Base-by-base conservation (phyloP, 1,140 invertebrate genomes). In the Brachionus plicatilis region DNA sequence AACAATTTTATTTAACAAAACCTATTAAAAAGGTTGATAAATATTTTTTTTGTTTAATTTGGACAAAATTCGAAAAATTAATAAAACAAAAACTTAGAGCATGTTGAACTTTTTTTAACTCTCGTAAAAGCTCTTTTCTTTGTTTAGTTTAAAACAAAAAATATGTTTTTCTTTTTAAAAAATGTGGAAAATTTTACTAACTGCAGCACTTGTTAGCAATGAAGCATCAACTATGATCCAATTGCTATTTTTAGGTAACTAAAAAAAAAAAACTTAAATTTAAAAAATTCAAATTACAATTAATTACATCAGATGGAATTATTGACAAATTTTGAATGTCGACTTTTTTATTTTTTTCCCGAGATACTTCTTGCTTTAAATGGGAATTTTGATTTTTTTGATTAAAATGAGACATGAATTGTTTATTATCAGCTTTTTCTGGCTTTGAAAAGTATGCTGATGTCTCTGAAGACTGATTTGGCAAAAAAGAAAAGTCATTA, bases 201-300 rank as follows among this genome's bases (percentile, higher is more conserved):
- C 79, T 4, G 79, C 79, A 29, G 79, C 79, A 45, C 29, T 45
- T 0, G 79, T 68, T 6, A 82, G 33, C 24, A 68, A 65, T 12
- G 9, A 33, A 24, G 53, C 79, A 24, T 82, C 79, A 9, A 82
- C 27, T 1, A 82, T 20, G n/a, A 82, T 45, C 79, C 79, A 82
- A 82, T 65, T 82, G 20, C 1, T 43, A 82, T 65, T 82, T 65
- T 68, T 82, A 17, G 65, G 53, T 2, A 65, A 1, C 79, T 60
- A 27, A 14, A 65, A 60, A 3, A 17, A 29, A 68, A 76, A 47
- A 12, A 20, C 45, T 72, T 33, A 76, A 50, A 47, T 47, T n/a
- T 43, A 76, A 47, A 76, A 47, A 33, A 17, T 17, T 5, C 17
- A 50, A 27, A 50, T 20, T 29, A 1, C 9, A 76, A 50, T 50